Percentiles rank a stretch among this genome's conserved stretches.
Conservation (phyloP, 2,797 vertebrate species). For the Oophaga sylvatica region DNA sequence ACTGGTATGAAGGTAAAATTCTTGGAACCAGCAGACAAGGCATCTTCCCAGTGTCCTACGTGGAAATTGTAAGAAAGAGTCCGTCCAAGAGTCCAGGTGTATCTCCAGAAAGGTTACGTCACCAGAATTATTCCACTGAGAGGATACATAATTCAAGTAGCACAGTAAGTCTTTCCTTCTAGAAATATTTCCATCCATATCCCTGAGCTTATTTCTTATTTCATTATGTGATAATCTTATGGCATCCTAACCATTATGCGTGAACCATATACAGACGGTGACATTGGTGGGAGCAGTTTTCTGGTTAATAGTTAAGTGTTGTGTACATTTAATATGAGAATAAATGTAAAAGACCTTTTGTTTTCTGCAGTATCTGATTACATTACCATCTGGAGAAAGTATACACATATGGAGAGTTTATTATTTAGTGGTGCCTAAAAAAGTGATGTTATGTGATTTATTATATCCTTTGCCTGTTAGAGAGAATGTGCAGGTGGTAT, state of each 20-base stretch:
- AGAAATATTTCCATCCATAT: neutral
- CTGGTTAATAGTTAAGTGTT: neutral
- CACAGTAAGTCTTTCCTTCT: slow-evolving; percentile 79
- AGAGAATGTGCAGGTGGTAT: too few species aligned
- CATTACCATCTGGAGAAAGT: neutral
- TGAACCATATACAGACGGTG: neutral
- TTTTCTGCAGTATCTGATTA: neutral
- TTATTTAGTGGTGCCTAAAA: neutral
- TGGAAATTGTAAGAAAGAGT: slow-evolving; percentile 89
- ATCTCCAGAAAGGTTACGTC: slow-evolving; percentile 78
- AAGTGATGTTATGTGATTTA: neutral
- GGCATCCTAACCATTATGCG: too few species aligned
- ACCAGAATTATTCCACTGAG: slow-evolving; percentile 82
- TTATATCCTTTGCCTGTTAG: neutral
- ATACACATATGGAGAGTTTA: neutral
- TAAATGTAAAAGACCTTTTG: neutral
- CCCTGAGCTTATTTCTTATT: neutral
- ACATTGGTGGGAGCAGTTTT: neutral
- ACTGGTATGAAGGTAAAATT: slow-evolving; percentile 98
- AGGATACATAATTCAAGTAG: slow-evolving; percentile 81
- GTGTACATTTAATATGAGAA: neutral
- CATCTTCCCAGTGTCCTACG: slow-evolving; percentile 96
- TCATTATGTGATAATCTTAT: neutral
- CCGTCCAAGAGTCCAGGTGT: slow-evolving; percentile 81
- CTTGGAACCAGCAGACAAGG: slow-evolving; percentile 92